phyloP scores from a whole-genome alignment of 2,113 vertebrate species.

The Penelope pileata region DNA sequence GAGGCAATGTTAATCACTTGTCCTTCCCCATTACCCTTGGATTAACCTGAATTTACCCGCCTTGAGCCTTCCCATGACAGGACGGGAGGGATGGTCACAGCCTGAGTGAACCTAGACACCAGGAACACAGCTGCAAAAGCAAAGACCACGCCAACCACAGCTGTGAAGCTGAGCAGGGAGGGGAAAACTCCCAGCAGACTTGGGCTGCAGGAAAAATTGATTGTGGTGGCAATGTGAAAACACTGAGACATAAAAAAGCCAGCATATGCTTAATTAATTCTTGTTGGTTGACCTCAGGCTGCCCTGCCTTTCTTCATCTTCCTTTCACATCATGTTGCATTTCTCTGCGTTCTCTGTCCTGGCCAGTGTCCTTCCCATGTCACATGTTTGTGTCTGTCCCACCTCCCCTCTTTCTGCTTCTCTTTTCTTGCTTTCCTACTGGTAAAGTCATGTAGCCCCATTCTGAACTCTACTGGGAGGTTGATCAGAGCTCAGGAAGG shows the following conservation, averaged over 20 bases:
- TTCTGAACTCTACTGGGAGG: background rate
- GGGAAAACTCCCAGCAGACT: background rate
- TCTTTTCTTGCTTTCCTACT: background rate
- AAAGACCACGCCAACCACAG: background rate
- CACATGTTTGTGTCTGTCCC: background rate
- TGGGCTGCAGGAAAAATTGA: background rate
- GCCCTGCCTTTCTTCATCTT: background rate
- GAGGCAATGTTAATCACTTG: background rate
- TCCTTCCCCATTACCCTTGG: background rate
- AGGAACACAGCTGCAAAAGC: background rate
- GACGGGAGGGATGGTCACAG: background rate
- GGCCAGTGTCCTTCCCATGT: background rate
- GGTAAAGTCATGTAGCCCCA: background rate
- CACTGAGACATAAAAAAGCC: background rate
- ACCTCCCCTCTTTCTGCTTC: background rate
- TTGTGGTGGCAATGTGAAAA: background rate
- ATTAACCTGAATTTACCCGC: background rate
- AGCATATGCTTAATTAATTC: background rate
- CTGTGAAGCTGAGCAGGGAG: fast-evolving
- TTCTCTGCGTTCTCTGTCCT: background rate
- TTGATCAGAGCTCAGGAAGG: background rate
- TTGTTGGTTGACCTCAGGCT: background rate
- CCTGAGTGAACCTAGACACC: background rate
- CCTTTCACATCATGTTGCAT: fast-evolving
- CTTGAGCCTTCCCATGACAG: background rate